Evolutionary conservation across 2,888 invertebrate species (phyloP).

Genomic region (Drosophila pullipes): DNA sequence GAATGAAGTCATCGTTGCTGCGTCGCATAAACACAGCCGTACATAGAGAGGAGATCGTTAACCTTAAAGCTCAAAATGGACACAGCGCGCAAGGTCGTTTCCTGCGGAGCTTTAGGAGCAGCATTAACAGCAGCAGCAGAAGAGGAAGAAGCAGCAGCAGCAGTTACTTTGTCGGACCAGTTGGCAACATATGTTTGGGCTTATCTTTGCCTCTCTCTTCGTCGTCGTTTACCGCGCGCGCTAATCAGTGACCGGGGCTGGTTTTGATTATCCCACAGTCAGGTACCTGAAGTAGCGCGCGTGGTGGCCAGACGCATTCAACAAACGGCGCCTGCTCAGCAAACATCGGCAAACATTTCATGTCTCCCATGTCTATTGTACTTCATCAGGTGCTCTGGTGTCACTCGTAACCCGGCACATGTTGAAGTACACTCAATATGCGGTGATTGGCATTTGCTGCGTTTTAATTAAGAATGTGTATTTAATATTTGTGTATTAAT

Average conservation of each 20-base stretch:
- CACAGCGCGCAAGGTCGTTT: conserved; percentile 84
- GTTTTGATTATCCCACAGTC: conserved; percentile 89
- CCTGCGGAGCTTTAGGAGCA: conserved; percentile 42
- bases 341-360: conserved; percentile 18
- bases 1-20: conserved; percentile 75
- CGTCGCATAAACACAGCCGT: conserved; percentile 43
- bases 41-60: conserved; percentile 84
- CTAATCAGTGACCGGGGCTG: conserved; percentile 95
- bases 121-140: conserved; percentile 11
- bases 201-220: conserved; percentile 34
- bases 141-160: neutral
- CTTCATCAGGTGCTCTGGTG: conserved; percentile 99
- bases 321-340: conserved; percentile 8
- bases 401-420: conserved; percentile 95
- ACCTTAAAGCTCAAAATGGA: conserved; percentile 83
- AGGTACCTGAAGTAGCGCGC: conserved; percentile 99
- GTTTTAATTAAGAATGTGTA: neutral
- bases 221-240: conserved; percentile 89
- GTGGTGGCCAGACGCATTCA: conserved; percentile 87
- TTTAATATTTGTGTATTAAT: neutral
- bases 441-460: conserved; percentile 85
- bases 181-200: conserved; percentile 61
- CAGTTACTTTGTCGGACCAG: conserved; percentile 20
- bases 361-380: conserved; percentile 98
- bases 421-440: conserved; percentile 99